Evolutionary conservation across 1,140 invertebrate genomes (phyloP).

Genomic region (Drosophila cardini): DNA sequence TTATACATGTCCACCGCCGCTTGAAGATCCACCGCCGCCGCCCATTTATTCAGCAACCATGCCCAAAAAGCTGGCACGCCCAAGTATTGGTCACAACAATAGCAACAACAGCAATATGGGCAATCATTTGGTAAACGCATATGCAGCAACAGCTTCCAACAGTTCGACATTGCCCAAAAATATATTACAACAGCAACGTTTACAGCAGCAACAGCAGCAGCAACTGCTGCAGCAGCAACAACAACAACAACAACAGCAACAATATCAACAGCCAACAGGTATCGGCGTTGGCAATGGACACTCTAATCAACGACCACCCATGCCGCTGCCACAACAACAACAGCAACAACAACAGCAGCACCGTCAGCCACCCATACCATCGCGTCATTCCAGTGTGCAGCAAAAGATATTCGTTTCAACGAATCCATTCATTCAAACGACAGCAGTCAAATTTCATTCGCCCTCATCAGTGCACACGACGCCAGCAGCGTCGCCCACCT

Average conservation of each 20-base stretch:
- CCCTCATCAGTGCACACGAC: slow-evolving; percentile 61
- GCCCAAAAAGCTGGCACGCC: slow-evolving; percentile 72
- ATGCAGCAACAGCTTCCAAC: slow-evolving; percentile 69
- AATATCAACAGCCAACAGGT: slow-evolving; percentile 78
- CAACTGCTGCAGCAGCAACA: slow-evolving; percentile 60
- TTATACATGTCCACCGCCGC: slow-evolving; percentile 77
- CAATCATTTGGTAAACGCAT: slow-evolving; percentile 45
- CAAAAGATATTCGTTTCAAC: slow-evolving; percentile 85
- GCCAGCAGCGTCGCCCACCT: slow-evolving; percentile 74
- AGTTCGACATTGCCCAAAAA: slow-evolving; percentile 76
- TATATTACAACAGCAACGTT: slow-evolving; percentile 72
- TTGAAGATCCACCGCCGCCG: slow-evolving; percentile 82
- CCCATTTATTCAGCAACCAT: slow-evolving; percentile 78
- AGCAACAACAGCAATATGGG: slow-evolving; percentile 33
- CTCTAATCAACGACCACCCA: slow-evolving; percentile 69
- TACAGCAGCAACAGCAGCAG: slow-evolving; percentile 56
- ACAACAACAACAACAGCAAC: slow-evolving; percentile 68
- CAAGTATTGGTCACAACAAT: slow-evolving; percentile 53
- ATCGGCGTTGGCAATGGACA: slow-evolving; percentile 61
- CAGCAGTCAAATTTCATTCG: slow-evolving; percentile 78
- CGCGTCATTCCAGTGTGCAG: slow-evolving; percentile 81
- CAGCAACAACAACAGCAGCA: slow-evolving; percentile 57
- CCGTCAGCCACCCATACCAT: slow-evolving; percentile 76
- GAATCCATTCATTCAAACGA: slow-evolving; percentile 84
- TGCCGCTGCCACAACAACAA: slow-evolving; percentile 75